Base-by-base conservation (phyloP, 1,140 invertebrate species). In the Ruditapes philippinarum region DNA sequence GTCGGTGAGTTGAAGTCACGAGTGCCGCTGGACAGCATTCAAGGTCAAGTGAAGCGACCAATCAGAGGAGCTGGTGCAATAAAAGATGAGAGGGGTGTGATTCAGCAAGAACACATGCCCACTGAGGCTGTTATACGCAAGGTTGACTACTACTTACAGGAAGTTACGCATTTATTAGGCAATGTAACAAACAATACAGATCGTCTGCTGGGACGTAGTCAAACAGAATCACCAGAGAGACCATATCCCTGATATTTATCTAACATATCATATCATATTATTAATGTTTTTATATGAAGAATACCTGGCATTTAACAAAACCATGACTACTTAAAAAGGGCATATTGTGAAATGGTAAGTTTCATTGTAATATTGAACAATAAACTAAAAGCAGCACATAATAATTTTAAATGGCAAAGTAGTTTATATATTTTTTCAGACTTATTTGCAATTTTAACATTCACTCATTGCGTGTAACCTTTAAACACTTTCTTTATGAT, bases 101-200 rank as follows among this genome's bases (percentile, higher is more conserved):
- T 68, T 62, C 40, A 79, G 81, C 25, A 86, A 25, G 36, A 88
- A 36, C 57, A 87, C 57, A 74, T 83, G 51, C 38, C 90, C 17
- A 86, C 65, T 36, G 91, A 92, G 19, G 68, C 87, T 25, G 83
- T 91, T 11, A 70, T 91, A 57, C 88, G 89, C 49, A 91, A 91
- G 40, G 85, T 88, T 19, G 90, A 92, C 49, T 87, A 91, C n/a
- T 88, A 90, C 60, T 89, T 89, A n/a, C 91, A 89, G 38, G 91
- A 91, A 54, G 78, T 92, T 17, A 90, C 91, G 42, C 87, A 82
- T 73, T 54, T 89, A 49, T 42, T 89, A 38, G 68, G 68, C 3
- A 62, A 60, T 38, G 80, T 89, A 7, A 89, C 80, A 11, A 31
- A 65, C 12, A 89, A 89, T 28, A 89, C 87, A 42, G 87, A 89